A percentile compares a stretch with the other conserved stretches of the same genome.
phyloP scores from a whole-genome alignment of 1,140 invertebrate genomes.

The Trigoniulus corallinus region DNA sequence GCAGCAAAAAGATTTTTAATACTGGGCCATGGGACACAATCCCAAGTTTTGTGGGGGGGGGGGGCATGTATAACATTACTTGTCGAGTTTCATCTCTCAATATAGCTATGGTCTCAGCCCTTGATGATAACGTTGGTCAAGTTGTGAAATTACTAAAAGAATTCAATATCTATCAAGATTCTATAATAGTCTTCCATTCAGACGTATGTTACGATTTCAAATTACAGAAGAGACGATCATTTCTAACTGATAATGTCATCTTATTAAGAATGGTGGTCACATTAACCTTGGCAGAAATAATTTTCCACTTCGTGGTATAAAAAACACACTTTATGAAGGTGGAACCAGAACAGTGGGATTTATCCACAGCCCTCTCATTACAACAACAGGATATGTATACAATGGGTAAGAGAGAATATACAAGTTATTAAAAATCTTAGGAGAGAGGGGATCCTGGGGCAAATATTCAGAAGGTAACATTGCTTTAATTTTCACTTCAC shows the following conservation, averaged over 20 bases:
- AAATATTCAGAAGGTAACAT: too few relatives aligned
- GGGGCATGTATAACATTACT: too few relatives aligned
- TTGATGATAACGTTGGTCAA: conserved; percentile 28
- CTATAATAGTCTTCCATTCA: conserved; percentile 27
- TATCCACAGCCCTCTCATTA: conserved; percentile 20
- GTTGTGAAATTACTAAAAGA: conserved; percentile 26
- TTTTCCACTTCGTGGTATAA: conserved; percentile 29
- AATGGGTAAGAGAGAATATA: too few relatives aligned
- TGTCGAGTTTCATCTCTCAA: too few relatives aligned
- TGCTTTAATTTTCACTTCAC: too few relatives aligned
- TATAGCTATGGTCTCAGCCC: conserved; percentile 25
- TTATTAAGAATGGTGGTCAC: conserved; percentile 26
- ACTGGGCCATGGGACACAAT: too few relatives aligned
- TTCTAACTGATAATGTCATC: conserved; percentile 12
- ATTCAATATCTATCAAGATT: conserved; percentile 29
- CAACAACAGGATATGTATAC: conserved; percentile 8
- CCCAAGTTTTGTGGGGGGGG: too few relatives aligned
- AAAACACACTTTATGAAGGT: conserved; percentile 31
- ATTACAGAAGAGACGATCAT: background rate
- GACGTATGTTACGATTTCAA: conserved; percentile 18
- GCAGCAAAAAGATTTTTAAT: too few relatives aligned
- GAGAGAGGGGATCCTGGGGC: too few relatives aligned
- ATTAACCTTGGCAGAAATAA: conserved; percentile 28
- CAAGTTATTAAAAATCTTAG: too few relatives aligned
- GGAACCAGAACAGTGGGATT: conserved; percentile 25